Conservation (phyloP, 1,140 invertebrate genomes). For the Armadillidium nasatum region DNA sequence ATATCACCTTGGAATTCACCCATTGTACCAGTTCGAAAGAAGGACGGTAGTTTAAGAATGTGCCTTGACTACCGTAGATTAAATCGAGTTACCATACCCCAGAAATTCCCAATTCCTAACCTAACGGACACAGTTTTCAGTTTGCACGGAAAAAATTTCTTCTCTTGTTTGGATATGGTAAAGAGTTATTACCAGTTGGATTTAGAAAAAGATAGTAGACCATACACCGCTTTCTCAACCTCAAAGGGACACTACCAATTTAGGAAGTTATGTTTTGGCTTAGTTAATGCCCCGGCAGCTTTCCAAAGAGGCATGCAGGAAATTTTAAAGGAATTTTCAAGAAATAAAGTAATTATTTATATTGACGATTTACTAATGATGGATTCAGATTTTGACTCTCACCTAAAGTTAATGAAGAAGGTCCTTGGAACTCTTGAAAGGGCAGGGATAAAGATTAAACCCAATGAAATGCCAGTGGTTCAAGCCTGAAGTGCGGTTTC, state of each 20-base stretch:
- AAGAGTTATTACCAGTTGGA: slow-evolving; percentile 9
- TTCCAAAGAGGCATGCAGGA: slow-evolving; percentile 18
- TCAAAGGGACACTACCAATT: not conserved
- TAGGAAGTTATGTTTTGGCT: slow-evolving; percentile 14
- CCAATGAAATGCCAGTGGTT: not conserved
- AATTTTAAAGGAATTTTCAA: slow-evolving; percentile 1
- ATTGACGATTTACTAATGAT: slow-evolving; percentile 21
- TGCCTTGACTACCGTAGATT: slow-evolving; percentile 1
- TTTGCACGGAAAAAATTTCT: not conserved
- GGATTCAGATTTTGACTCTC: not conserved
- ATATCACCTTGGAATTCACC: slow-evolving; percentile 10
- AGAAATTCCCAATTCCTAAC: slow-evolving; percentile 7
- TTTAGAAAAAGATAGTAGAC: not conserved
- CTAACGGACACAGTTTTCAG: slow-evolving; percentile 10
- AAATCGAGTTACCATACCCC: not conserved
- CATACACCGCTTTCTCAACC: slow-evolving; percentile 8
- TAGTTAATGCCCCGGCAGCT: slow-evolving; percentile 7
- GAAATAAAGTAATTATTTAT: slow-evolving; percentile 2
- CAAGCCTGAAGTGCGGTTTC: not conserved
- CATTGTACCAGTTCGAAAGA: slow-evolving; percentile 8
- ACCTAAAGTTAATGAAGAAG: not conserved
- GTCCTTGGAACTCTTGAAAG: not conserved
- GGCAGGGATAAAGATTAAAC: slow-evolving; percentile 20
- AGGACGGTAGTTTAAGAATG: not conserved
- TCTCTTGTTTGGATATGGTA: slow-evolving; percentile 14